Conservation (phyloP, 2,888 invertebrate species). For the Agrochola circellaris region DNA sequence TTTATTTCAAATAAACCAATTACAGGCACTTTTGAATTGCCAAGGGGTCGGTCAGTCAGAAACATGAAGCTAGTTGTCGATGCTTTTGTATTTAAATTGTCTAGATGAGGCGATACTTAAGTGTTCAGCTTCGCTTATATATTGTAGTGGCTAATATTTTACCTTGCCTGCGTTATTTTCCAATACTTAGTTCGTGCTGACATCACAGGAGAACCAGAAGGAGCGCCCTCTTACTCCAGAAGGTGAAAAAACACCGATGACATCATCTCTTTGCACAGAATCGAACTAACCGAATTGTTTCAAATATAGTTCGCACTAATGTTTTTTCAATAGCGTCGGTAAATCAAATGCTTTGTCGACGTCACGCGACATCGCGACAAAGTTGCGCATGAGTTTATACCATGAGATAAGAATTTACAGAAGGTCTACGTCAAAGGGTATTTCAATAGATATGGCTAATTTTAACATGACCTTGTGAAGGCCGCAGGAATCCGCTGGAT, state of each 20-base stretch:
- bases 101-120: no score
- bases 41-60: no score
- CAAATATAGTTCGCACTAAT: constrained; percentile 64
- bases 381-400: constrained; percentile 55
- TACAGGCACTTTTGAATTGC: no score
- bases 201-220: no score
- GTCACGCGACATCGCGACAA: constrained; percentile 70
- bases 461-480: no score
- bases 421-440: constrained; percentile 14
- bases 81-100: background rate
- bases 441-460: background rate
- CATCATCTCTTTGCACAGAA: constrained; percentile 15
- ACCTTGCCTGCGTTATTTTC: no score
- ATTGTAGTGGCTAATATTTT: no score
- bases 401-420: background rate
- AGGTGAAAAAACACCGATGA: background rate
- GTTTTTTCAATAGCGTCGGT: constrained; percentile 59
- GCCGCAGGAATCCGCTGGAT: no score
- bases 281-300: constrained; percentile 27
- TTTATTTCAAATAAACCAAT: no score
- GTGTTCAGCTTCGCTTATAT: background rate
- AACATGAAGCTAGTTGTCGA: no score
- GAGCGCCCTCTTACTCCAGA: no score
- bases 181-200: no score
- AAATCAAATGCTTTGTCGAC: constrained; percentile 77